Evolutionary conservation across 2,797 vertebrate species (phyloP).

Genomic region (Diplodus sargus): DNA sequence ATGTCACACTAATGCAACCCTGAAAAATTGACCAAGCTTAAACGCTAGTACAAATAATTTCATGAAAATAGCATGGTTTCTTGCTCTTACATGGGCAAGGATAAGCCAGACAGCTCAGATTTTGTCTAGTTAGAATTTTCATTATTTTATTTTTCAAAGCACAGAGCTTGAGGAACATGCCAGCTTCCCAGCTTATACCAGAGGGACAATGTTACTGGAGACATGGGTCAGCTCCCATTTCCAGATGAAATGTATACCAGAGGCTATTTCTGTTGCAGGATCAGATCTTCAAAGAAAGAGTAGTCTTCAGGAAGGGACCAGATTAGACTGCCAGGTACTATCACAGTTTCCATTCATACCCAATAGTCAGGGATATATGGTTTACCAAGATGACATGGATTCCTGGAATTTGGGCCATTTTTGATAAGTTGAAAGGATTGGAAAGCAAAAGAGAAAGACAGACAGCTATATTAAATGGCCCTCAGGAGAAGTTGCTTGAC

Average conservation of each 20-base stretch:
- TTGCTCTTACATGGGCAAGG: neutral
- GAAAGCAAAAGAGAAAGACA: neutral
- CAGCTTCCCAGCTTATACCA: conserved; percentile 17
- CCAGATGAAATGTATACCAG: conserved; percentile 61
- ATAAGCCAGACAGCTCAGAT: neutral
- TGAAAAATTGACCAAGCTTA: neutral
- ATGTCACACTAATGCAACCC: too few species aligned
- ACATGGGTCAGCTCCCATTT: conserved; percentile 48
- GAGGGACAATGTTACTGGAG: conserved; percentile 23
- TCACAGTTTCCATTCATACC: too few species aligned
- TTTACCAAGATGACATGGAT: neutral
- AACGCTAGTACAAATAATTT: neutral
- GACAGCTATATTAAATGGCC: neutral
- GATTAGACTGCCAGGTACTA: conserved; percentile 4
- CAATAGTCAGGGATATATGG: neutral
- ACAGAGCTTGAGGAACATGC: conserved; percentile 25
- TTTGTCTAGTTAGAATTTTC: too few species aligned
- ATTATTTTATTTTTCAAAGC: neutral
- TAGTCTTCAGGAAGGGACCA: conserved; percentile 28
- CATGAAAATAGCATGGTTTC: neutral
- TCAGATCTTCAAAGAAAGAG: conserved; percentile 39
- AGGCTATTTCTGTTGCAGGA: conserved; percentile 65
- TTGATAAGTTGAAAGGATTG: neutral
- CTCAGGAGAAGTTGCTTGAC: neutral
- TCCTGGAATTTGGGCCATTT: neutral